A percentile compares a stretch with the other conserved stretches of the same genome.
Evolutionary conservation across 2,797 vertebrate genomes (phyloP).

Genomic region (Xiphorhynchus erythropygius): DNA sequence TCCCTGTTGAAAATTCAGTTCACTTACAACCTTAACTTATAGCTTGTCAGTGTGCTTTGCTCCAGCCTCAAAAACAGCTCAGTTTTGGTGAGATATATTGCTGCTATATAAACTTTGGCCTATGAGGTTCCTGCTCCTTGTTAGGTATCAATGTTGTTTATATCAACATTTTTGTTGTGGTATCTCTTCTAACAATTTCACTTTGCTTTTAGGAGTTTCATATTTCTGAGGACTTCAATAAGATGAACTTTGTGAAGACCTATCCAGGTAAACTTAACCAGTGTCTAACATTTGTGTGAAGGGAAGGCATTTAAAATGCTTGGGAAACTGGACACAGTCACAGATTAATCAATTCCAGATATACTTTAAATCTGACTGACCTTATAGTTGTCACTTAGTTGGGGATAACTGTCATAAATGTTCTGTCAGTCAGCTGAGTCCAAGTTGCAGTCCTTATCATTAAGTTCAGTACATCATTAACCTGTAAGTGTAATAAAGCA

Average conservation of each 20-base stretch:
- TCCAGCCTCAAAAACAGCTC: neutral
- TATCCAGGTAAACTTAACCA: slow-evolving; percentile 87
- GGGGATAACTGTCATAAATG: neutral
- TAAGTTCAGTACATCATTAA: neutral
- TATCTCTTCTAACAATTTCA: neutral
- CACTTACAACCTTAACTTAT: neutral
- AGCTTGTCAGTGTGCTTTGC: neutral
- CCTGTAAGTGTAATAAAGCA: neutral
- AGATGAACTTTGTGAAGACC: slow-evolving; percentile 97
- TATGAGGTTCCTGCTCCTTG: neutral
- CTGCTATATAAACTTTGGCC: neutral
- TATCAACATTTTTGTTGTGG: neutral
- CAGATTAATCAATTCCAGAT: neutral
- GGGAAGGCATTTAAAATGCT: neutral
- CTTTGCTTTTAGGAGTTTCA: slow-evolving; percentile 87
- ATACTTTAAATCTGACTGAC: neutral
- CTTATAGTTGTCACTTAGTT: neutral
- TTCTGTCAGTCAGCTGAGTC: neutral
- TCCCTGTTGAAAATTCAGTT: neutral
- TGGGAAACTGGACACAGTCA: neutral
- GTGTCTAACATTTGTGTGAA: neutral
- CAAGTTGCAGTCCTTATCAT: neutral
- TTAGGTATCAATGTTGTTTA: neutral
- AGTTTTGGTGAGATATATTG: neutral
- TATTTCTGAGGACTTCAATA: slow-evolving; percentile 98